These are phyloP conservation scores for Sisyra nigra DNA, from an alignment of 2,888 invertebrate genomes.

Conservation along the genomic window DNA sequence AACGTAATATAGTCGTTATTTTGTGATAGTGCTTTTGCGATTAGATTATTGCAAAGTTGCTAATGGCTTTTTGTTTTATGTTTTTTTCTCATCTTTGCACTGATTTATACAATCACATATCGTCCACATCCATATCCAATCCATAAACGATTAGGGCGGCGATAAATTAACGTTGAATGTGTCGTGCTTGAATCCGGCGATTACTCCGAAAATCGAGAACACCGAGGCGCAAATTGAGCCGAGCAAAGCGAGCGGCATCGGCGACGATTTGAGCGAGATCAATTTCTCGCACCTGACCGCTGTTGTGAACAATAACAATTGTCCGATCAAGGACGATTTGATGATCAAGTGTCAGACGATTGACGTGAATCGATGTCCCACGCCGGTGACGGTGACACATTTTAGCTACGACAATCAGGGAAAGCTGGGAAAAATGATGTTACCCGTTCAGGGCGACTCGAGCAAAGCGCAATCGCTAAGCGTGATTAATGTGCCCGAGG, in stretches of 20 bases:
- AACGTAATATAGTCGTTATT: no score
- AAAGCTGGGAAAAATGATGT: slow-evolving; percentile 22
- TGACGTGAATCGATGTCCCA: slow-evolving; percentile 23
- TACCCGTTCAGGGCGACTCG: slow-evolving; percentile 14
- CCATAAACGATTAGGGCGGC: slow-evolving; percentile 36
- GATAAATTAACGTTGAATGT: slow-evolving; percentile 51
- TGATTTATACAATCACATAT: slow-evolving; percentile 9
- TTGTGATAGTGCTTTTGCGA: slow-evolving; percentile 64
- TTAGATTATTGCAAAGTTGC: slow-evolving; percentile 9
- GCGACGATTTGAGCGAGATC: slow-evolving; percentile 13
- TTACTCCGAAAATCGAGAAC: slow-evolving; percentile 10
- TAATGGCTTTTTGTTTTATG: slow-evolving; percentile 11
- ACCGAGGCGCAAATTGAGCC: slow-evolving; percentile 14
- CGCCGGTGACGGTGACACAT: slow-evolving; percentile 45
- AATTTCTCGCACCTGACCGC: neutral
- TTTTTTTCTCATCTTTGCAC: slow-evolving; percentile 8
- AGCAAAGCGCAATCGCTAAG: slow-evolving; percentile 15
- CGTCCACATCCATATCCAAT: slow-evolving; percentile 2
- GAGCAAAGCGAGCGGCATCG: slow-evolving; percentile 24
- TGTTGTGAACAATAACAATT: slow-evolving; percentile 11
- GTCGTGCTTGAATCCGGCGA: slow-evolving; percentile 28
- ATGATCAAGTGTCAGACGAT: slow-evolving; percentile 13
- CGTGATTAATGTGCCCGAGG: slow-evolving; percentile 13
- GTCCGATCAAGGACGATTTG: slow-evolving; percentile 10
- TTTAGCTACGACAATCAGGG: slow-evolving; percentile 27